Percentiles rank a stretch among this genome's conserved stretches.
Conservation (phyloP, 2,888 invertebrate species). For the Sphaerophoria taeniata region DNA sequence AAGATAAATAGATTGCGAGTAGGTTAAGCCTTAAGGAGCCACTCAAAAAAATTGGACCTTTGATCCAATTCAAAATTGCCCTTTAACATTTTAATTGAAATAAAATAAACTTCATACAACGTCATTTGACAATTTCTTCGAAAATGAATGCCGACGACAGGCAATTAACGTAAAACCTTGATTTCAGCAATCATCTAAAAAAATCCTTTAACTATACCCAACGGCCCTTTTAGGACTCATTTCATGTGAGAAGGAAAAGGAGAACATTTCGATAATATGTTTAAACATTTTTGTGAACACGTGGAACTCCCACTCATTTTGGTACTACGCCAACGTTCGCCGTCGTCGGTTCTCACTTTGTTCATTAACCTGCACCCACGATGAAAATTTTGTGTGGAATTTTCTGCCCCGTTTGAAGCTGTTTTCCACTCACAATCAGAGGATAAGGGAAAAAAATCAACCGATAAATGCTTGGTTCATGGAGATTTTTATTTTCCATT, state of each 20-base stretch:
- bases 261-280: background rate
- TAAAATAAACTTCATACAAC: too few species aligned
- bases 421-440: constrained; percentile 60
- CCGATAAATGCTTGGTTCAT: constrained; percentile 68
- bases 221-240: constrained; percentile 5
- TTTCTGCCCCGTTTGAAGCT: constrained; percentile 23
- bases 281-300: constrained; percentile 12
- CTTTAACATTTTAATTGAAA: too few species aligned
- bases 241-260: background rate
- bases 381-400: constrained; percentile 4
- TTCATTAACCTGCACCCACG: constrained; percentile 59
- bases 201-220: constrained; percentile 53
- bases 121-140: too few species aligned
- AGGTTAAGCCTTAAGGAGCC: too few species aligned
- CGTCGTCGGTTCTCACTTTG: background rate
- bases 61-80: too few species aligned
- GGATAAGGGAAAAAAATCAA: constrained; percentile 62
- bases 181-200: background rate
- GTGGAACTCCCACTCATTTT: constrained; percentile 35
- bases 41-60: too few species aligned
- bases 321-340: constrained; percentile 17
- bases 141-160: background rate
- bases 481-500: constrained; percentile 54
- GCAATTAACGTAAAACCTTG: background rate
- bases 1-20: too few species aligned